These are phyloP conservation scores for Tokudaia muenninki DNA, from an alignment of 2,797 vertebrate species.

Conservation along the genomic window DNA sequence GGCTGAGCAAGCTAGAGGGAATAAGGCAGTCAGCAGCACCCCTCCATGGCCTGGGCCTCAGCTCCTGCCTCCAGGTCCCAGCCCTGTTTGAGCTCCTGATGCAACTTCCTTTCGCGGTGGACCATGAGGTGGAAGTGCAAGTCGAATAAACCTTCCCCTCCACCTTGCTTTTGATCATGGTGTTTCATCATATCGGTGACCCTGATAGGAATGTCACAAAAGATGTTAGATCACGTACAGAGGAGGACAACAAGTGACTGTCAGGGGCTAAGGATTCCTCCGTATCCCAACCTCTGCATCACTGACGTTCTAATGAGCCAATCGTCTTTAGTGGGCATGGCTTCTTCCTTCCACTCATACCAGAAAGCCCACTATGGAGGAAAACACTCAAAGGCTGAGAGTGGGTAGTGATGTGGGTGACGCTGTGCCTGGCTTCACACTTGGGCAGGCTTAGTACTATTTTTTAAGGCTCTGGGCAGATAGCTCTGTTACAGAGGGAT, in stretches of 20 bases:
- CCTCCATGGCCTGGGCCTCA: background rate
- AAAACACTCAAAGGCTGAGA: background rate
- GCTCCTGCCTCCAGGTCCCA: background rate
- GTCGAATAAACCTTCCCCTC: background rate
- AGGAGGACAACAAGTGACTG: background rate
- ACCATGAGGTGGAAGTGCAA: too few relatives aligned
- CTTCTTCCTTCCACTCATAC: background rate
- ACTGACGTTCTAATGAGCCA: background rate
- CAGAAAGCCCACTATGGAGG: too few relatives aligned
- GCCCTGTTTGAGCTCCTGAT: background rate
- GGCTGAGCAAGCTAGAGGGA: background rate
- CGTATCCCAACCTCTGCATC: background rate
- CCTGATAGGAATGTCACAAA: background rate
- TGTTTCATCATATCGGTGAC: background rate
- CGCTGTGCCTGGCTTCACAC: background rate
- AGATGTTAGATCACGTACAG: background rate
- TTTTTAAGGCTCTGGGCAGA: background rate
- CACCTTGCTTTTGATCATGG: background rate
- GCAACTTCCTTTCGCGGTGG: background rate
- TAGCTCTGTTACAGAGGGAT: background rate
- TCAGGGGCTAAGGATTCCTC: background rate
- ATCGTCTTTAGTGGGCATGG: background rate
- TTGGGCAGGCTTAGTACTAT: background rate
- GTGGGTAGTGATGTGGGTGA: background rate
- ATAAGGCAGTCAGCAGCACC: background rate